These are phyloP conservation scores for Gandaritis pyraliata DNA, from an alignment of 2,888 invertebrate species.

Conservation along the genomic window DNA sequence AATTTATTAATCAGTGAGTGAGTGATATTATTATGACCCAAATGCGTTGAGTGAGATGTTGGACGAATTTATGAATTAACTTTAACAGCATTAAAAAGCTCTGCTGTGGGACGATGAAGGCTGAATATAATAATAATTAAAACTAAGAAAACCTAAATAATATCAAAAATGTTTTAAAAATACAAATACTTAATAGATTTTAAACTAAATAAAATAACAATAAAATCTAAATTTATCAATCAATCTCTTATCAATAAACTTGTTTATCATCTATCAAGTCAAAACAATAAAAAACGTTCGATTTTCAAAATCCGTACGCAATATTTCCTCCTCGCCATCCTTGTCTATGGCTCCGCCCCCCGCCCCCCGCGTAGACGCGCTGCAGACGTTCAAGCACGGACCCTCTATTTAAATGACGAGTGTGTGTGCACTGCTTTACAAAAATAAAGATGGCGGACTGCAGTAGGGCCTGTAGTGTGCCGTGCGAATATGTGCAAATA, in stretches of 20 bases:
- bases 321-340: conserved; percentile 64
- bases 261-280: conserved; percentile 6
- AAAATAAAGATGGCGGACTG: conserved; percentile 81
- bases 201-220: neutral
- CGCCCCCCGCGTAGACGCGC: conserved; percentile 52
- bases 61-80: too few relatives aligned
- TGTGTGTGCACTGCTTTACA: conserved; percentile 70
- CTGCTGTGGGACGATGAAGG: too few relatives aligned
- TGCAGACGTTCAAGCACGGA: conserved; percentile 54
- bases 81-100: too few relatives aligned
- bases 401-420: conserved; percentile 59
- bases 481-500: conserved; percentile 41
- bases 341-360: conserved; percentile 69
- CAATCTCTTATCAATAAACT: neutral
- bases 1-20: conserved; percentile 12
- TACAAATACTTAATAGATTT: neutral
- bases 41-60: too few relatives aligned
- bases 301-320: conserved; percentile 44
- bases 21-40: conserved; percentile 4
- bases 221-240: neutral
- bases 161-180: neutral
- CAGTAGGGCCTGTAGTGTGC: conserved; percentile 40
- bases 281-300: conserved; percentile 17
- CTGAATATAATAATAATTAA: too few relatives aligned
- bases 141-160: too few relatives aligned